Evolutionary conservation across 2,797 vertebrate species (phyloP), one percentile per base, ranked within the genome.

Genomic region (Huso huso): DNA sequence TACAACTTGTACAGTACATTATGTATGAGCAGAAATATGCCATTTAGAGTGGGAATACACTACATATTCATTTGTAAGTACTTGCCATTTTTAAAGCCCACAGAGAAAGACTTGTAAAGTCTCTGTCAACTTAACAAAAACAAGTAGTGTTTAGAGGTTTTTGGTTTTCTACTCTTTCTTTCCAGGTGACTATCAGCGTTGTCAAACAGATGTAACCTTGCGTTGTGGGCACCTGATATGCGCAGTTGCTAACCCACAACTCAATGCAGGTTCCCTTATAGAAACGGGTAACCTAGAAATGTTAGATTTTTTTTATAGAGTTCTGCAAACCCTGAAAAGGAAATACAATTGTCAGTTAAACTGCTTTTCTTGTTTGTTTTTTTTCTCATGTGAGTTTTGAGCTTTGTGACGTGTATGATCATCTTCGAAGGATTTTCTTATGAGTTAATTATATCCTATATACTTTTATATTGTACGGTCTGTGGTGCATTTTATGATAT

Each of bases 341-440:
- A 85, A 83, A 81, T 73, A 76, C 81, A 77, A 76, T 82, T 83
- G 78, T 79, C 78, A 79, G 79, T 86, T 83, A 80, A 84, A 83
- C 71, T 77, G 78, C 82, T 69, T 74, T 79, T 68, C 75, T 71
- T 74, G 81, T 81, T 84, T 65, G 18, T 52, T 65, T 53, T 65
- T 52, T 12, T 66, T 13, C 15, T 62, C 60, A 5, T 62, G 15
- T 18, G 15, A 18, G 15, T 18, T 18, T 18, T 18, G 15, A 18
- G 15, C 15, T 18, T 18, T 18, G 15, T 18, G 52, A 18, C 37
- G 52, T 53, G 51, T 52, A 37, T 66, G 13, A 6, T 62, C 60
- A 62, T 62, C 15, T 18, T 18, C 1, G 15, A 18, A 18, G 15
- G 15, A 18, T 18, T 18, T 18, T 18, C 15, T 18, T 18, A 18